Base-by-base conservation (phyloP, 2,888 invertebrate species). In the Dermolepida albohirtum region DNA sequence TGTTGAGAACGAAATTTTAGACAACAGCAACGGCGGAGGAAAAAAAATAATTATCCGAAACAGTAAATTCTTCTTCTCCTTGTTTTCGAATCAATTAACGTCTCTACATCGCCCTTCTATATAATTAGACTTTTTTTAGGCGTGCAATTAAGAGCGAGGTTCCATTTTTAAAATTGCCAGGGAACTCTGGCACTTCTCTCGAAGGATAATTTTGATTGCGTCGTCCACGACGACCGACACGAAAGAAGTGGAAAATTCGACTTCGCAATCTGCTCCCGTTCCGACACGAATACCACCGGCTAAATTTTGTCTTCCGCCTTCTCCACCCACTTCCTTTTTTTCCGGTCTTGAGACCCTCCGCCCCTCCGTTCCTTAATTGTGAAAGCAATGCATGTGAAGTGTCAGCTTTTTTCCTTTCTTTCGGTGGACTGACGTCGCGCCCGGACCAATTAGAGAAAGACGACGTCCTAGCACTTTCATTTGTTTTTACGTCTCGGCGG, bases 61-160 rank as follows among this genome's bases (percentile, higher is more conserved):
- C 44, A 68, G 44, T 63, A 68, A 68, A 64, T 54, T 64, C 44
- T 16, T 39, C 55, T 71, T 64, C 67, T 62, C 69, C 82, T 78
- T 78, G 81, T 83, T 82, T 79, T 82, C 81, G 77, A 82, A 83
- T 83, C 83, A 83, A 83, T 83, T 83, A 82, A 80, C 80, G 82
- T 82, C 83, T 72, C 75, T 69, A 72, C 74, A 71, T 73, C 75
- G 79, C 80, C 80, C 77, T 34, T 79, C 81, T 78, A 81, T 81
- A 81, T 82, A 83, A 83, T 83, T 82, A 80, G 82, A 82, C 79
- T 81, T 81, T 80, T 81, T 75, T 72, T 79, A 79, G 39, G 66
- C n/a, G 49, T 34, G 66, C 40, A 68, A 51, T 50, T 44, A 67
- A 68, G 64, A 70, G 67, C 64, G 44, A 44, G 55, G 68, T 76